phyloP scores from a whole-genome alignment of 2,888 invertebrate genomes.

The Ichneumon xanthorius region DNA sequence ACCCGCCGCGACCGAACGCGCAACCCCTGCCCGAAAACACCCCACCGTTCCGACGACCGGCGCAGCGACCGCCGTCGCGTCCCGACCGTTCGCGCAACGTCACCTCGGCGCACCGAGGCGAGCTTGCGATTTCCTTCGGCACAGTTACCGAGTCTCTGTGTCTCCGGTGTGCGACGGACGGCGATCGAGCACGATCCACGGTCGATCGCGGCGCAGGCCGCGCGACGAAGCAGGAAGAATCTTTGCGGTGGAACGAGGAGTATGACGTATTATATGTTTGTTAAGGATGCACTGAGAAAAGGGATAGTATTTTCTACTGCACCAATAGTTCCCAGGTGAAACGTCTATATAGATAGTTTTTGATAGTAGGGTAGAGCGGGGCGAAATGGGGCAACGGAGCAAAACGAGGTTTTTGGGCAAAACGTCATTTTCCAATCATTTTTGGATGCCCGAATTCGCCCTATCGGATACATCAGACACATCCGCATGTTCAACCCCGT shows the following conservation, averaged over 20 bases:
- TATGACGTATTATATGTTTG: not conserved
- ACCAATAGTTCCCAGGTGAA: too few relatives aligned
- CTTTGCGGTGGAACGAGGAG: not conserved
- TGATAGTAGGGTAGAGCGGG: too few relatives aligned
- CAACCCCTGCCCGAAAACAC: conserved; percentile 39
- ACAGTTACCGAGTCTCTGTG: conserved; percentile 17
- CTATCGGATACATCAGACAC: too few relatives aligned
- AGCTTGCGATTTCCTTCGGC: conserved; percentile 68
- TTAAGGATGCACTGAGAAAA: too few relatives aligned
- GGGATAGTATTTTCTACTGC: too few relatives aligned
- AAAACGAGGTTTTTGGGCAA: too few relatives aligned
- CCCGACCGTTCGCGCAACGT: conserved; percentile 40
- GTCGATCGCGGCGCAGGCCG: not conserved
- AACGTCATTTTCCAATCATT: too few relatives aligned
- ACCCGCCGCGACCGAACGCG: conserved; percentile 14
- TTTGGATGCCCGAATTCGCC: too few relatives aligned
- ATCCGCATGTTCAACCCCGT: too few relatives aligned
- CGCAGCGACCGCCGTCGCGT: conserved; percentile 25
- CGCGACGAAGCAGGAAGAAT: not conserved
- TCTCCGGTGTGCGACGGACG: not conserved
- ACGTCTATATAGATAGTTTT: too few relatives aligned
- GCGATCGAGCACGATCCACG: not conserved
- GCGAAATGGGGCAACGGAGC: too few relatives aligned
- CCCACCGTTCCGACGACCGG: conserved; percentile 44
- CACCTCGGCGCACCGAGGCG: conserved; percentile 24